Evolutionary conservation across 2,888 invertebrate genomes (phyloP), one percentile per base, ranked within the genome.

Genomic region (Agelastica alni): DNA sequence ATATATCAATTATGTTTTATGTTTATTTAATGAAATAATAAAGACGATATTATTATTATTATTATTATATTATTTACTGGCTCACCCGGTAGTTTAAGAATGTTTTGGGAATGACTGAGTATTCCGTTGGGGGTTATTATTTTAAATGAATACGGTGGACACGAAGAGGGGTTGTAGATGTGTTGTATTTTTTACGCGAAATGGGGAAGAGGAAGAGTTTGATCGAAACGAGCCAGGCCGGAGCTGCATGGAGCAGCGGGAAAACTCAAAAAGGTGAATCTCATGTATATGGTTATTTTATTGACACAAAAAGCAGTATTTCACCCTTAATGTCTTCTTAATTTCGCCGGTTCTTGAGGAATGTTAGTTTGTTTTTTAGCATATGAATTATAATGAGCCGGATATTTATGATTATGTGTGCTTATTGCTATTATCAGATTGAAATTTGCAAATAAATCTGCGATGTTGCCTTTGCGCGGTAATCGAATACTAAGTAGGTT

Each of bases 241-340:
- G 46, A 16, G 44, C 49, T 44, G 52, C 34, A 13, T 18, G 18
- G 49, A 57, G 53, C 48, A 51, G 57, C 57, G 49, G 51, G 52
- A 47, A 60, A 59, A 56, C 45, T 52, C 48, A 53, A 59, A 44
- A 59, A 59, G 49, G 42, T 28, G 39, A 43, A 47, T 37, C 41
- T 41, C 47, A 44, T 49, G 52, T 51, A 56, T 59, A 56, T 56
- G 54, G 48, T 47, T 52, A 49, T 52, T 51, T 54, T 56, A 54
- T 52, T 39, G 49, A 56, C 46, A 31, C 26, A 48, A 51, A 48
- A 45, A 45, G 56, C 51, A 51, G 47, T 60, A 53, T 49, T 49
- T 57, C 55, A 55, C 54, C 54, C 60, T 57, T 57, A 60, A 55
- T 53, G 55, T 47, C 55, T 57, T 56, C 57, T 55, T 56, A 51